phyloP scores from a whole-genome alignment of 2,797 vertebrate species.

The Cuniculus paca region DNA sequence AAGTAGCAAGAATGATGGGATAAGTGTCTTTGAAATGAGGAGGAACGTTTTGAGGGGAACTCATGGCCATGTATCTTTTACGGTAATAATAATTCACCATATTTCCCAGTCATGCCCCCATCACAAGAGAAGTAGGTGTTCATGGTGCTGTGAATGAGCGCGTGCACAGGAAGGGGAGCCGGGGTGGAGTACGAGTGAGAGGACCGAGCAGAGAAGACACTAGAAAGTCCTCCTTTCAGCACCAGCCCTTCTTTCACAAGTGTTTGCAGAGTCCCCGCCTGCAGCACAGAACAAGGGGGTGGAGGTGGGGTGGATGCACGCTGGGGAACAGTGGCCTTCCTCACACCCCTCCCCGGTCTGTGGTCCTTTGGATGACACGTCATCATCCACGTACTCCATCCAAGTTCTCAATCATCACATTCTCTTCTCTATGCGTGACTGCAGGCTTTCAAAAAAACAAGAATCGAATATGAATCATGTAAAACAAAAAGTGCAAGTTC shows the following conservation, averaged over 20 bases:
- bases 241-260: not conserved
- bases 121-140: slow-evolving; percentile 71
- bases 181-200: not conserved
- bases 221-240: not conserved
- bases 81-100: not conserved
- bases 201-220: not conserved
- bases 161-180: not conserved
- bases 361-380: not conserved
- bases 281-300: not conserved
- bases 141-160: slow-evolving; percentile 11
- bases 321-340: accelerated
- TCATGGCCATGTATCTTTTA: not conserved
- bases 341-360: not conserved
- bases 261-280: not conserved
- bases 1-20: not conserved
- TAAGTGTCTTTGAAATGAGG: not conserved
- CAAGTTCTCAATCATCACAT: not conserved
- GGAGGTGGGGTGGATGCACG: not conserved
- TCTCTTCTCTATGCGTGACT: not conserved
- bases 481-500: not conserved
- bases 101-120: not conserved
- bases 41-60: not conserved
- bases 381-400: no score
- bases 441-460: not conserved
- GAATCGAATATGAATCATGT: not conserved